Percentiles rank a stretch among this genome's conserved stretches.
Evolutionary conservation across 2,797 vertebrate genomes (phyloP).

Genomic region (Pipistrellus pygmaeus): DNA sequence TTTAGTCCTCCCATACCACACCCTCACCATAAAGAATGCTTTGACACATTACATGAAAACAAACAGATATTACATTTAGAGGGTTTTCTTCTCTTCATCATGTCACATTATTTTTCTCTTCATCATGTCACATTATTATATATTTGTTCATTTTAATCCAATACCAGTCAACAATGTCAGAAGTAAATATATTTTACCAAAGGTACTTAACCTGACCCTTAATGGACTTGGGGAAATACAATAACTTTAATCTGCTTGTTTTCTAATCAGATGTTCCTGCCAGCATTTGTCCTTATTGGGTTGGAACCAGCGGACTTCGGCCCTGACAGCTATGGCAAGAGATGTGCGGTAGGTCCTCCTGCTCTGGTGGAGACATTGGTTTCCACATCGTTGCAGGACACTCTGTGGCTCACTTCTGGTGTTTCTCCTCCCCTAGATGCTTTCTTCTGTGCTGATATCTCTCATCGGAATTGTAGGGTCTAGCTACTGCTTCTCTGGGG

Average conservation of each 20-base stretch:
- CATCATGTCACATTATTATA: no score
- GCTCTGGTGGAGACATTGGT: not conserved
- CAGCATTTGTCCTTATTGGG: slow-evolving; percentile 91
- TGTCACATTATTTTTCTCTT: not conserved
- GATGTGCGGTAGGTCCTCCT: slow-evolving; percentile 89
- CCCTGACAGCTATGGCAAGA: slow-evolving; percentile 85
- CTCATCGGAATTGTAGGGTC: slow-evolving; percentile 91
- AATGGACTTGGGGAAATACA: not conserved
- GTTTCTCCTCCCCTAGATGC: slow-evolving; percentile 87
- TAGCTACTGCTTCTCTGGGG: slow-evolving; percentile 91
- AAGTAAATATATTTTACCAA: not conserved
- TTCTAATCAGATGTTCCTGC: slow-evolving; percentile 91
- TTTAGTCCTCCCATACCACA: not conserved
- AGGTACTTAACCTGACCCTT: not conserved
- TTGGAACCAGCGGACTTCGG: slow-evolving; percentile 88
- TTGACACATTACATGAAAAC: not conserved
- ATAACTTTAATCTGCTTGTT: not conserved
- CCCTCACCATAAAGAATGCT: not conserved
- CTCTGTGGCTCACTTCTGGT: accelerated
- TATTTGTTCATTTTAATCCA: not conserved
- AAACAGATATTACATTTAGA: not conserved
- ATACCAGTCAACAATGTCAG: not conserved
- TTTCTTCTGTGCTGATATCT: slow-evolving; percentile 90
- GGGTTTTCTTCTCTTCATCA: not conserved
- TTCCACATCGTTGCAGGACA: not conserved